Evolutionary conservation across 2,888 invertebrate species (phyloP).

Genomic region (Phoenoteleia sp.): DNA sequence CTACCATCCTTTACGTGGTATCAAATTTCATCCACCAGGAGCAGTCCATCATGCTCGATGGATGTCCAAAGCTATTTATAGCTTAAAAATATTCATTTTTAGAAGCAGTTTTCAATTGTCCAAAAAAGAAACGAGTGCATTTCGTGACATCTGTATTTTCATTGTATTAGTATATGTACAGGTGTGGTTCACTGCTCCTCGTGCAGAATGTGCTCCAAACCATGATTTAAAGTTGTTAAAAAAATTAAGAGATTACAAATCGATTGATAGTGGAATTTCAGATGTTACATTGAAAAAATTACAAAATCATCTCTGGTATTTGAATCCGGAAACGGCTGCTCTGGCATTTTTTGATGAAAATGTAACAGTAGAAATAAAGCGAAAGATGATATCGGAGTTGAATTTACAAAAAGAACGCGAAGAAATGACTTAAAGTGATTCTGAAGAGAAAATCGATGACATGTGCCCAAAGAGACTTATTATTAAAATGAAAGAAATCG

Average conservation of each 20-base stretch:
- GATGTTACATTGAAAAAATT: neutral
- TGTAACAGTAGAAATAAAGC: neutral
- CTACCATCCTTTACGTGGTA: neutral
- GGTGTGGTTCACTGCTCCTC: neutral
- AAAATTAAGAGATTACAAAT: neutral
- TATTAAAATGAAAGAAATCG: neutral
- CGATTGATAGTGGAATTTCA: neutral
- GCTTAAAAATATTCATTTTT: neutral
- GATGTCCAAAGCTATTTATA: constrained; percentile 71
- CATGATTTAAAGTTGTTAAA: neutral
- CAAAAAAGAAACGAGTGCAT: neutral
- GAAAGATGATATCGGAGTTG: neutral
- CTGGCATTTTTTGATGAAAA: constrained; percentile 14
- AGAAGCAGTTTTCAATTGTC: neutral
- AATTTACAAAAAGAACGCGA: neutral
- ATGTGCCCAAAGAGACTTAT: neutral
- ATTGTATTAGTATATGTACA: neutral
- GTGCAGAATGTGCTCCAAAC: neutral
- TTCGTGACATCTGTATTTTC: neutral
- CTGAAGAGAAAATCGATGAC: neutral
- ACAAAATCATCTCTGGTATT: constrained; percentile 11
- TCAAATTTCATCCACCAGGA: constrained; percentile 13
- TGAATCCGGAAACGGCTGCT: neutral
- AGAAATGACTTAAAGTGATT: no score
- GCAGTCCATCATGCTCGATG: constrained; percentile 72